Base-by-base conservation (phyloP, 2,113 vertebrate genomes). In the Todiramphus chloris region DNA sequence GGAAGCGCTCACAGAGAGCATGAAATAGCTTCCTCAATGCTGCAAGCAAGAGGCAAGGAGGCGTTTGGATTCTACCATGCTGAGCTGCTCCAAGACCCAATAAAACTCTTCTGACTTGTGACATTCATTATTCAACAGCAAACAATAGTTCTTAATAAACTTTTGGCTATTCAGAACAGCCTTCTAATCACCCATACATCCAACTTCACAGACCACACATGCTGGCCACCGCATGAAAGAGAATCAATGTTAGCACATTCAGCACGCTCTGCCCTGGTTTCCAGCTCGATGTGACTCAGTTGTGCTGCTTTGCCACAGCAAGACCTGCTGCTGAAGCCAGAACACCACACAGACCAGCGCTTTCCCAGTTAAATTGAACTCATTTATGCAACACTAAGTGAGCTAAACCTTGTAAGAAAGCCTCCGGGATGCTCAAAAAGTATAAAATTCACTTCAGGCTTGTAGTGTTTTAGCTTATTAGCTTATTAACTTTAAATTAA, bases 111-210 rank as follows among this genome's bases (percentile, higher is more conserved):
- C 18, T 11, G n/a, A 69, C 37, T 64, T 77, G 46, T 55, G 76
- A 92, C 14, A 69, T 39, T 87, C 56, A 27, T 88, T 91, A 92
- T 82, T 90, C 78, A 96, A 83, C 25, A 83, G 64, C 75, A 86
- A 69, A 75, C 90, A 76, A 84, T 30, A 84, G 44, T 30, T 41
- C 83, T 82, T 96, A 96, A 95, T 58, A 95, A 96, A 91, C 70
- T 69, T 93, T 6, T 62, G 64, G 83, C 73, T 74, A 87, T 72
- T 91, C 72, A 87, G 5, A 41, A 78, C 35, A 90, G 64, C 62
- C 86, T 82, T 80, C 60, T 56, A 84, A 35, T 76, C n/a, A 79
- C 43, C 30, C 44, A 74, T 46, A 68, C 39, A 80, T 39, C 27
- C 30, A 73, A 76, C 25, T 44, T 63, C 19, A 72, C 44, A 92